phyloP scores from a whole-genome alignment of 2,113 vertebrate species.

The Mesitornis unicolor region DNA sequence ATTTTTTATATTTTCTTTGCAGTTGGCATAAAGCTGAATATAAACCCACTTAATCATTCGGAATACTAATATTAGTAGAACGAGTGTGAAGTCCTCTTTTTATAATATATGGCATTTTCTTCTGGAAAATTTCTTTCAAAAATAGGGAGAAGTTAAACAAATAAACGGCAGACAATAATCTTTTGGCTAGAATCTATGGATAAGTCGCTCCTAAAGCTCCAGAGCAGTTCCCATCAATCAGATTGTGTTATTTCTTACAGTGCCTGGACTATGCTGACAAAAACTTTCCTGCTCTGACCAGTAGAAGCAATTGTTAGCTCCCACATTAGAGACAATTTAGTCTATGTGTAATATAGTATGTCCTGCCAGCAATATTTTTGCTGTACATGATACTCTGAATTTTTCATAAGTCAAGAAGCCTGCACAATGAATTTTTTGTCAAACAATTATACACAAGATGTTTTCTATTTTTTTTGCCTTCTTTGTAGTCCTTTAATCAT shows the following conservation, averaged over 20 bases:
- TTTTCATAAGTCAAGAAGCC: background rate
- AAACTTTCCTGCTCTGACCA: background rate
- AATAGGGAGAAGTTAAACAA: background rate
- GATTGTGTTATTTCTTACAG: background rate
- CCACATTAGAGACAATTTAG: background rate
- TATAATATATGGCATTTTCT: background rate
- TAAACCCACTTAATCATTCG: background rate
- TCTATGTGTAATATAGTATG: background rate
- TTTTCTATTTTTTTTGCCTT: background rate
- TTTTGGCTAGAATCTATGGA: background rate
- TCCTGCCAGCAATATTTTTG: background rate
- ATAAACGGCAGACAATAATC: background rate
- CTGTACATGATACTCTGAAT: background rate
- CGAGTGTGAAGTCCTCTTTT: background rate
- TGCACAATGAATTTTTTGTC: background rate
- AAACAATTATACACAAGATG: background rate
- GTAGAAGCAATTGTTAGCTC: background rate
- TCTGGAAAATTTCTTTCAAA: background rate
- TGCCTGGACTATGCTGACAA: background rate
- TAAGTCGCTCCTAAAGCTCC: background rate
- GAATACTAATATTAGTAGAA: background rate
- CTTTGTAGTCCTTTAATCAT: background rate
- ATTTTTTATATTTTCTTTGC: constrained; percentile 1
- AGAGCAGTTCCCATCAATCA: background rate
- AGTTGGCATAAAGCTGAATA: background rate